Evolutionary conservation across 30 jellyfish, hydroid and myxozoan species (phyloP).

Genomic region (Aurelia sp.): DNA sequence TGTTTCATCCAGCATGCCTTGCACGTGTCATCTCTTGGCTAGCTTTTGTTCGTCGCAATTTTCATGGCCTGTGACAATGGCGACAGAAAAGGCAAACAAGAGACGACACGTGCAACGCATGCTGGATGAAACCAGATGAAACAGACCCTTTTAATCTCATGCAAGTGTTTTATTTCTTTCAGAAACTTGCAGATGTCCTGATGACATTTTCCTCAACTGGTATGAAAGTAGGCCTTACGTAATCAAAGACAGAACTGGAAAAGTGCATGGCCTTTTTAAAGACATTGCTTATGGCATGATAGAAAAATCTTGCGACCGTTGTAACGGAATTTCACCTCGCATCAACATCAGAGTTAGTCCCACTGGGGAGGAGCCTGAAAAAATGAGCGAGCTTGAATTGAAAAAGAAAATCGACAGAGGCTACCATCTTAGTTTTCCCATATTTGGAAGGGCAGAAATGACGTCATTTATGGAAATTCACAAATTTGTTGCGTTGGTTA

Average conservation of each 20-base stretch:
- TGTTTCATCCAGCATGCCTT: too few species aligned
- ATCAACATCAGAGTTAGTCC: slow-evolving; percentile 27
- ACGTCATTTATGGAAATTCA: slow-evolving; percentile 39
- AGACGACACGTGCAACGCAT: too few species aligned
- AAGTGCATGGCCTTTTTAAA: slow-evolving; percentile 41
- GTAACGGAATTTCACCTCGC: slow-evolving; percentile 29
- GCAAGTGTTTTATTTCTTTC: background rate
- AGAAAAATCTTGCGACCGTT: slow-evolving; percentile 48
- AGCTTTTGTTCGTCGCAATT: too few species aligned
- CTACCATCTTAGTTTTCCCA: slow-evolving; percentile 68
- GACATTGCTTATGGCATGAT: slow-evolving; percentile 41
- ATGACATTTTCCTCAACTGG: slow-evolving; percentile 55
- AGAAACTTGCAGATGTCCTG: slow-evolving; percentile 88
- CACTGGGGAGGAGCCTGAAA: slow-evolving; percentile 71
- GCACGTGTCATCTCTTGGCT: too few species aligned
- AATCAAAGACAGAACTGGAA: slow-evolving; percentile 19
- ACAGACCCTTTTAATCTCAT: too few species aligned
- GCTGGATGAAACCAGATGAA: too few species aligned
- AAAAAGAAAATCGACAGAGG: slow-evolving; percentile 20
- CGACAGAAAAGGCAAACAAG: too few species aligned
- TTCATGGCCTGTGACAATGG: too few species aligned
- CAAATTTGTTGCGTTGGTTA: slow-evolving; percentile 54
- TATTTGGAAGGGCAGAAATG: slow-evolving; percentile 68
- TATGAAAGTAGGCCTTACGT: slow-evolving; percentile 60
- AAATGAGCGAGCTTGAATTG: slow-evolving; percentile 16